A percentile compares a stretch with the other conserved stretches of the same genome.
phyloP scores from a whole-genome alignment of 2,888 invertebrate species.

The Crepidodera aurea region DNA sequence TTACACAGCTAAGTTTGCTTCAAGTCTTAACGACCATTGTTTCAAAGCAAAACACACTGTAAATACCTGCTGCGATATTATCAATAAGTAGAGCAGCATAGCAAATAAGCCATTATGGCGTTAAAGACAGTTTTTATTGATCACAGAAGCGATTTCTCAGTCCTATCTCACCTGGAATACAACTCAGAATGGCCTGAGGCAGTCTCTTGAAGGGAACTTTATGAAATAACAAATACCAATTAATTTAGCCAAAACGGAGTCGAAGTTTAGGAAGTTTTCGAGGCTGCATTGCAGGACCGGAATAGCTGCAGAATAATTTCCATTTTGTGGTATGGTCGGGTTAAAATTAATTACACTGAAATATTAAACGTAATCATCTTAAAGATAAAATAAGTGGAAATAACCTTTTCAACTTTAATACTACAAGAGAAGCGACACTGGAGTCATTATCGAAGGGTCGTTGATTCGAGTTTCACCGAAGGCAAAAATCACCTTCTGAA shows the following conservation, averaged over 20 bases:
- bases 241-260: slow-evolving; percentile 2
- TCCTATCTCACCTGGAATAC: slow-evolving; percentile 9
- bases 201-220: slow-evolving; percentile 6
- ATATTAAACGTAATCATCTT: too few species aligned
- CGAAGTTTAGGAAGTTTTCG: background rate
- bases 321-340: too few species aligned
- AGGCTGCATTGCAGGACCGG: background rate
- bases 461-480: too few species aligned
- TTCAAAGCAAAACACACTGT: background rate
- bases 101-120: slow-evolving; percentile 13
- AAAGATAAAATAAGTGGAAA: too few species aligned
- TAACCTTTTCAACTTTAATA: too few species aligned
- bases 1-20: too few species aligned
- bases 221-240: slow-evolving; percentile 15
- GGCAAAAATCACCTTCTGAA: too few species aligned
- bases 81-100: background rate
- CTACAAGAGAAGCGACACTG: too few species aligned
- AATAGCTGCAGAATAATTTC: too few species aligned
- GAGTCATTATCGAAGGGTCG: too few species aligned
- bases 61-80: background rate
- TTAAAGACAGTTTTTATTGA: slow-evolving; percentile 5
- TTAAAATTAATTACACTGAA: too few species aligned
- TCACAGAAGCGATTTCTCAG: slow-evolving; percentile 12
- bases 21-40: slow-evolving; percentile 7
- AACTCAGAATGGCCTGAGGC: background rate